Percentiles rank a stretch among this genome's conserved stretches.
These are phyloP conservation scores for Cremastinae sp. DNA, from an alignment of 2,888 invertebrate species.

Conservation along the genomic window DNA sequence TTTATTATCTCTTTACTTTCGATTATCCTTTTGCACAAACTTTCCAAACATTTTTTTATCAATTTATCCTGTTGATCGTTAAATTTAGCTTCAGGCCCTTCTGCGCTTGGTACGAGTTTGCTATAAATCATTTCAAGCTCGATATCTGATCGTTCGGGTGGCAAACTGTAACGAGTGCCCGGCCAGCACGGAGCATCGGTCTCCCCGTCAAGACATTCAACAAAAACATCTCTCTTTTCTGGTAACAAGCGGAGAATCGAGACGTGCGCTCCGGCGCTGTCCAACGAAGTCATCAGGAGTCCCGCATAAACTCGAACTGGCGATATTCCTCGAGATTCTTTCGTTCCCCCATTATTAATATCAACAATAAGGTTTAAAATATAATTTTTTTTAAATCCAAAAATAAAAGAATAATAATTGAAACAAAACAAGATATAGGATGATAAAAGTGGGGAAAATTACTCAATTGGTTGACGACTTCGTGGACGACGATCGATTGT, in stretches of 20 bases:
- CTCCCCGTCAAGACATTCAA: slow-evolving; percentile 83
- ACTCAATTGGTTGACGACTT: slow-evolving; percentile 85
- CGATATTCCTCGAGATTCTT: slow-evolving; percentile 69
- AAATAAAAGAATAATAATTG: too few species aligned
- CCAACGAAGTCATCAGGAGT: slow-evolving; percentile 87
- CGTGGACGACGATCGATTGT: slow-evolving; percentile 86
- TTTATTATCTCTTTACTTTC: slow-evolving; percentile 71
- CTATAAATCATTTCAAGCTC: slow-evolving; percentile 21
- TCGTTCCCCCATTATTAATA: too few species aligned
- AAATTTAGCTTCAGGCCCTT: slow-evolving; percentile 67
- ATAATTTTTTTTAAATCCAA: too few species aligned
- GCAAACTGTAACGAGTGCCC: slow-evolving; percentile 79
- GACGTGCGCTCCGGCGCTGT: slow-evolving; percentile 90
- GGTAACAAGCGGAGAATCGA: slow-evolving; percentile 84
- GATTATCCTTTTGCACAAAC: slow-evolving; percentile 72
- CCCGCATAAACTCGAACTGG: slow-evolving; percentile 78
- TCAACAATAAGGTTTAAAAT: too few species aligned
- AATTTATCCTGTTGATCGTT: slow-evolving; percentile 64
- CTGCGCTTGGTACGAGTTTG: slow-evolving; percentile 39
- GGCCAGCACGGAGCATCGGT: slow-evolving; percentile 84
- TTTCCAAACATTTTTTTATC: slow-evolving; percentile 78
- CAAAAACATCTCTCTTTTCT: slow-evolving; percentile 79
- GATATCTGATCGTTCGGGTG: slow-evolving; percentile 53
- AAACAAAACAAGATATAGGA: too few species aligned
- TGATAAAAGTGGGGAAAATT: too few species aligned